Evolutionary conservation across 2,888 invertebrate species (phyloP).

Genomic region (Patella caerulea): DNA sequence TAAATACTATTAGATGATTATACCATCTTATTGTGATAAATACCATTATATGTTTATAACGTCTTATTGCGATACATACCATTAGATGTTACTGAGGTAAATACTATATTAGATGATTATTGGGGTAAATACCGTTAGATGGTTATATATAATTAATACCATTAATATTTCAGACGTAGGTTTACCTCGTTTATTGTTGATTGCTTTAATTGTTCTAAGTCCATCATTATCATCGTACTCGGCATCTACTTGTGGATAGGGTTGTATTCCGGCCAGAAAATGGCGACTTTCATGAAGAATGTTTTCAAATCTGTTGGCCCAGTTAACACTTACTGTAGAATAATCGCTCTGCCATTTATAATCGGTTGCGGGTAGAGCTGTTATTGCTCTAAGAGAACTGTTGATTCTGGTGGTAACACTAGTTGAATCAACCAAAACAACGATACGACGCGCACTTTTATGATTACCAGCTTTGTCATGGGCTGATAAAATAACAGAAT

Average conservation of each 20-base stretch:
- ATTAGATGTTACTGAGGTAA: too few species aligned
- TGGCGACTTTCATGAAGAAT: constrained; percentile 14
- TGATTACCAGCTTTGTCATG: constrained; percentile 29
- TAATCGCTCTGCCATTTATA: constrained; percentile 19
- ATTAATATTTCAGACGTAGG: neutral
- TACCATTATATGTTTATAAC: too few species aligned
- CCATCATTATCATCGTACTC: constrained; percentile 34
- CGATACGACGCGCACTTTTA: constrained; percentile 17
- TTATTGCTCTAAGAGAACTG: constrained; percentile 12
- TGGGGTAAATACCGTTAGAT: too few species aligned
- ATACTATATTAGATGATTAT: too few species aligned
- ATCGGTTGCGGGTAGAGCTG: constrained; percentile 16
- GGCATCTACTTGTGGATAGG: constrained; percentile 12
- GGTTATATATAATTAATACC: too few species aligned
- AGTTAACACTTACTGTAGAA: constrained; percentile 1
- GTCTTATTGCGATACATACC: too few species aligned
- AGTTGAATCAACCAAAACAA: constrained; percentile 22
- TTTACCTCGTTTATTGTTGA: constrained; percentile 28
- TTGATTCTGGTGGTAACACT: neutral
- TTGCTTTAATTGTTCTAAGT: constrained; percentile 15
- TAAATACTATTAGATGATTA: too few species aligned
- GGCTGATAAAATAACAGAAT: constrained; percentile 22
- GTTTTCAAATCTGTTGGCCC: constrained; percentile 23
- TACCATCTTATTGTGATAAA: too few species aligned
- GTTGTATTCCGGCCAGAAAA: constrained; percentile 17